Evolutionary conservation across 2,797 vertebrate species (phyloP), one percentile per base, ranked within the genome.

Genomic region (Spea hammondii): DNA sequence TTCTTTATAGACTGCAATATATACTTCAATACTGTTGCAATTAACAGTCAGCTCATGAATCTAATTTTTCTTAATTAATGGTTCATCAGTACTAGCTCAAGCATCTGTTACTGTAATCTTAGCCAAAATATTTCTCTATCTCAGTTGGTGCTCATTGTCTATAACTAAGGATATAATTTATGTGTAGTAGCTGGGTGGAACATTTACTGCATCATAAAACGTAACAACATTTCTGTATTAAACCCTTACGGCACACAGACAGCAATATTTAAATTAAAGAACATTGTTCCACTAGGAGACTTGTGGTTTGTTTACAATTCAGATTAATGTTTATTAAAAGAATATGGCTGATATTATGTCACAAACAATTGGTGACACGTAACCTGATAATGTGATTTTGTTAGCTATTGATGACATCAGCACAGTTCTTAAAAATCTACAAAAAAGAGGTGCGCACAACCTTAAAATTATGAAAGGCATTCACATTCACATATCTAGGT

Each of bases 61-160:
- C 72, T 70, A 79, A 79, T 79, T 70, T 59, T 74, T 70, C 44
- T 73, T 55, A 75, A 79, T 74, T 53, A 65, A 74, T 68, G 50
- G 78, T 74, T 74, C 66, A 69, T 74, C 71, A 68, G 74, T 76
- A 51, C 11, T 11, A 79, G 32, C 55, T 17, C 49, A 51, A 79
- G 55, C 71, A 79, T 79, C 72, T 79, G 78, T 55, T 79, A 50
- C n/a, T 5, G 32, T 47, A 45, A 68, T 69, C 72, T 65, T 55
- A 7, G 6, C 4, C 2, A 59, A 14, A 46, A 69, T 6, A 17
- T 32, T 68, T 54, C 71, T 47, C 67, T 54, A 32, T 69, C 67
- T 73, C 47, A 69, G n/a, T 47, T 59, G 50, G 66, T 70, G 60
- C 54, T 79, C 48, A 68, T 60, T 66, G 64, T 68, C 60, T 54